These are phyloP conservation scores for Erebia epiphron DNA, from an alignment of 2,888 invertebrate species.

Conservation along the genomic window DNA sequence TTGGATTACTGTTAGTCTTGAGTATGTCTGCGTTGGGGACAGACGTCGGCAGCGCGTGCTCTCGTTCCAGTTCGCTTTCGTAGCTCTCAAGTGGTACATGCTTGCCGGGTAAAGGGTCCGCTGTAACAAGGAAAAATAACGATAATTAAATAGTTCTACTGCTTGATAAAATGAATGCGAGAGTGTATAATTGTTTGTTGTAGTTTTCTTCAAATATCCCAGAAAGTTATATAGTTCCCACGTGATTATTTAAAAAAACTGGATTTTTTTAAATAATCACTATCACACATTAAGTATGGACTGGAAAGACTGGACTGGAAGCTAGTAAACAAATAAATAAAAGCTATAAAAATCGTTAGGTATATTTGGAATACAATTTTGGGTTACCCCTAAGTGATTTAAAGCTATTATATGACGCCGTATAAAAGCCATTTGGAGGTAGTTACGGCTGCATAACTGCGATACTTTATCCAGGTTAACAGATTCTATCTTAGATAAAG, in stretches of 20 bases:
- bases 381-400: slow-evolving; percentile 2
- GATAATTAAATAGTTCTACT: not conserved
- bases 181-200: no score
- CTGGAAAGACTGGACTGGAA: no score
- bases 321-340: no score
- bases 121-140: slow-evolving; percentile 57
- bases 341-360: no score
- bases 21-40: slow-evolving; percentile 91
- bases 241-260: no score
- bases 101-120: slow-evolving; percentile 80
- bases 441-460: slow-evolving; percentile 4
- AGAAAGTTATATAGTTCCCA: no score
- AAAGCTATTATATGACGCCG: not conserved
- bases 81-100: slow-evolving; percentile 83
- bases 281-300: no score
- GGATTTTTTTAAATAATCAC: no score
- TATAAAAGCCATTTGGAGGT: slow-evolving; percentile 3
- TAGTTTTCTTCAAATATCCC: no score
- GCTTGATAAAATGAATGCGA: no score
- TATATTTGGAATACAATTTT: not conserved
- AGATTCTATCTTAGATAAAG: slow-evolving; percentile 5
- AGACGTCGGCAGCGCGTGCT: slow-evolving; percentile 88
- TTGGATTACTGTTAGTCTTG: slow-evolving; percentile 89
- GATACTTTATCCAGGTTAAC: not conserved
- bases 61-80: slow-evolving; percentile 87